Conservation (phyloP, 2,797 vertebrate species). For the Mormyrus proboscirostris region DNA sequence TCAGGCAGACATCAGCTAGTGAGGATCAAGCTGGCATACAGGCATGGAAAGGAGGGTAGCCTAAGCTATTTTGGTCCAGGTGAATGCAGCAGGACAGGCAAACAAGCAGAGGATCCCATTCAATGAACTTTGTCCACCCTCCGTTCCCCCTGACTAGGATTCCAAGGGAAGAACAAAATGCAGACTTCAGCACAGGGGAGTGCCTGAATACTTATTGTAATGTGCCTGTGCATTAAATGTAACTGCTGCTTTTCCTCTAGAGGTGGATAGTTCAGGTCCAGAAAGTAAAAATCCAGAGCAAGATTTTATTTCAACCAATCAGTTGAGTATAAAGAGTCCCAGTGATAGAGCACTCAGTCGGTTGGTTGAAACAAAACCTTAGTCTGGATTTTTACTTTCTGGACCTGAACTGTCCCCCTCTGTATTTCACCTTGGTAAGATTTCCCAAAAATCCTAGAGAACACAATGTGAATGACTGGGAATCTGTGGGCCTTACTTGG, state of each 20-base stretch:
- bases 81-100: background rate
- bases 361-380: background rate
- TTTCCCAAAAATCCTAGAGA: background rate
- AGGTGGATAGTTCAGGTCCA: background rate
- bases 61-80: background rate
- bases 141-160: background rate
- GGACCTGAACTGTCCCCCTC: background rate
- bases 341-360: background rate
- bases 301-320: background rate
- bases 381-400: background rate
- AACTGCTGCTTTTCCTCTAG: background rate
- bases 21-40: background rate
- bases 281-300: background rate
- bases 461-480: background rate
- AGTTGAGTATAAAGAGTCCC: background rate
- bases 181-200: background rate
- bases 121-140: background rate
- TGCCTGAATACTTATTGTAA: background rate
- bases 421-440: background rate
- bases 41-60: background rate
- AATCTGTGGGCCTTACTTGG: background rate
- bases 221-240: background rate
- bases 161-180: background rate
- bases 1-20: background rate
- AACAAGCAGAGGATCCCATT: background rate